Conservation (phyloP, 2,888 invertebrate genomes). For the Amiota mariae region DNA sequence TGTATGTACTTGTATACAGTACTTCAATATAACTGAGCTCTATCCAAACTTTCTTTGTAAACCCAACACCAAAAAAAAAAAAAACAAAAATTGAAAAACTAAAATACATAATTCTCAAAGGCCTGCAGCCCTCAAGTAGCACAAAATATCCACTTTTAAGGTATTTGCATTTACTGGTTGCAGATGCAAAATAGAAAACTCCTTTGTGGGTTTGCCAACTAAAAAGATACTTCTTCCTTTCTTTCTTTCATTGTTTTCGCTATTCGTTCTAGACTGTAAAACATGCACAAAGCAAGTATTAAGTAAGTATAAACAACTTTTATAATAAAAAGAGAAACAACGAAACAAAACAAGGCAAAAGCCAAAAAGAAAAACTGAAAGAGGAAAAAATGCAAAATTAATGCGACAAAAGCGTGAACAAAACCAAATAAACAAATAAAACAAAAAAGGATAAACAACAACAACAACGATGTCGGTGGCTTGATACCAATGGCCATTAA, state of each 20-base stretch:
- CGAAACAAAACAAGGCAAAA: neutral
- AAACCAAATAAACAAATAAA: neutral
- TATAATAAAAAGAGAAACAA: conserved; percentile 2
- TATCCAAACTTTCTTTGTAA: too few relatives aligned
- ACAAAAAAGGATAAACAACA: neutral
- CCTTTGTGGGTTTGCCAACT: neutral
- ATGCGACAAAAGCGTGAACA: neutral
- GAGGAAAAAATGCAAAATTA: neutral
- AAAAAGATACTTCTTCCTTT: neutral
- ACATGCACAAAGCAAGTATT: conserved; percentile 22
- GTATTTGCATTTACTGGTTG: conserved; percentile 9
- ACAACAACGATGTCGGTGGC: neutral
- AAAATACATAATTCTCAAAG: too few relatives aligned
- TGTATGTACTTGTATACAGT: too few relatives aligned
- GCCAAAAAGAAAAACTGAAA: neutral
- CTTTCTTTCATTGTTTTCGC: neutral
- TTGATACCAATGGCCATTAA: conserved; percentile 6
- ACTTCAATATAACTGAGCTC: too few relatives aligned
- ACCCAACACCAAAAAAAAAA: neutral
- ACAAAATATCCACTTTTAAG: too few relatives aligned
- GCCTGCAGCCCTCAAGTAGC: too few relatives aligned
- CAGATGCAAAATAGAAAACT: conserved; percentile 1
- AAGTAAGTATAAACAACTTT: conserved; percentile 10
- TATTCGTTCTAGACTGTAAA: neutral
- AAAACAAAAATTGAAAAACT: neutral